Evolutionary conservation across 1,140 invertebrate genomes (phyloP), one percentile per base, ranked within the genome.

Genomic region (Maconellicoccus hirsutus): DNA sequence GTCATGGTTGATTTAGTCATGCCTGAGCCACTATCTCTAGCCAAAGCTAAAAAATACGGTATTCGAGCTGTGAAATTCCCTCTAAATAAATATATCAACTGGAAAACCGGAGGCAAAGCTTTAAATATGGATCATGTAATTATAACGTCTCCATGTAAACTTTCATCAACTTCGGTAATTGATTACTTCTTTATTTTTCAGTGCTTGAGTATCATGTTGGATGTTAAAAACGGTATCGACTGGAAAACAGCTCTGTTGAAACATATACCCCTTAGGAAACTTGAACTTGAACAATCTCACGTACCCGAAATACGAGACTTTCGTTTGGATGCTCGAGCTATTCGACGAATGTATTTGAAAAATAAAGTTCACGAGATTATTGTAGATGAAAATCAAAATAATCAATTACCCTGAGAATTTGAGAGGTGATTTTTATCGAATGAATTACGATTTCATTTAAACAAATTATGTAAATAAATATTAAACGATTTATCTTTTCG

Each of bases 11-110:
- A 52, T 52, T 8, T 52, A 16, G 42, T 16, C 16, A 52, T 52
- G 42, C 83, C 82, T 76, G 83, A 87, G 76, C 91, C 92, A 21
- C 74, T 93, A 1, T 90, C 92, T 19, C 76, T 94, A 71, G 91
- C 89, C 19, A 96, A 93, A 83, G 93, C 93, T 0, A 96, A 94
- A 80, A 80, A 83, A 75, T 84, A 94, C 79, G 85, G 86, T 1
- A 75, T 97, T 8, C 83, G 81, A 76, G 89, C 89, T 85, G 87
- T 85, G 0, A 90, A 86, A 77, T 81, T 96, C 22, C 93, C 93
- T 3, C 76, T 95, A 8, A 89, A 93, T 77, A 81, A 83, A 72
- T 89, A 89, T 78, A 75, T 94, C 12, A 78, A 85, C 66, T 94
- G 88, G 89, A 86, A 86, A 29, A 75, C 83, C 3, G 85, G 88